A percentile compares a stretch with the other conserved stretches of the same genome.
phyloP scores from a whole-genome alignment of 2,888 invertebrate species.

The Allolobophora icterica region DNA sequence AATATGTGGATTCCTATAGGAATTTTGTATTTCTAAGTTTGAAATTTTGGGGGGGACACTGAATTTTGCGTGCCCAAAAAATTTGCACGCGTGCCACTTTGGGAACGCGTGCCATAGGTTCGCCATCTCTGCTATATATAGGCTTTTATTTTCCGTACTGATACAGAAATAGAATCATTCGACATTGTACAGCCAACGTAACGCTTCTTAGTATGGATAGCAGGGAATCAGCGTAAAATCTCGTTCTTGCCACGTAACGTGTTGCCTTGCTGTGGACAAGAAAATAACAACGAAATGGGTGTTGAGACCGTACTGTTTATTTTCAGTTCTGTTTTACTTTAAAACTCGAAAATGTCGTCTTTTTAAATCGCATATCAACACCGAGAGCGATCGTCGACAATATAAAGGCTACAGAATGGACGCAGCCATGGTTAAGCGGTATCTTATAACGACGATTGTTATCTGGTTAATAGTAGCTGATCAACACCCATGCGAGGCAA shows the following conservation, averaged over 20 bases:
- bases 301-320: neutral
- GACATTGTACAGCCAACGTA: no score
- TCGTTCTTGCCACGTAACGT: constrained; percentile 17
- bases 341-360: constrained; percentile 8
- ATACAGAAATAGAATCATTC: no score
- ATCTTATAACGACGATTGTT: neutral
- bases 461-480: neutral
- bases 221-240: neutral
- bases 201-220: neutral
- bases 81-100: no score
- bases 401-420: neutral
- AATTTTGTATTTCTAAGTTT: no score
- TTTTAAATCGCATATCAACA: neutral
- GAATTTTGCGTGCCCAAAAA: no score
- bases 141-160: no score
- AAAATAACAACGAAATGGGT: constrained; percentile 3
- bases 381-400: neutral
- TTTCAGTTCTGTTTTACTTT: neutral
- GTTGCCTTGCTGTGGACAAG: neutral
- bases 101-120: no score
- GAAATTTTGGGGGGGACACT: no score
- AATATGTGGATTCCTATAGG: no score
- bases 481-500: neutral
- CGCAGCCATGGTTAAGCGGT: neutral
- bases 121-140: no score